Percentiles rank a stretch among this genome's conserved stretches.
These are phyloP conservation scores for Adelphocoris suturalis DNA, from an alignment of 2,888 invertebrate species.

Conservation along the genomic window DNA sequence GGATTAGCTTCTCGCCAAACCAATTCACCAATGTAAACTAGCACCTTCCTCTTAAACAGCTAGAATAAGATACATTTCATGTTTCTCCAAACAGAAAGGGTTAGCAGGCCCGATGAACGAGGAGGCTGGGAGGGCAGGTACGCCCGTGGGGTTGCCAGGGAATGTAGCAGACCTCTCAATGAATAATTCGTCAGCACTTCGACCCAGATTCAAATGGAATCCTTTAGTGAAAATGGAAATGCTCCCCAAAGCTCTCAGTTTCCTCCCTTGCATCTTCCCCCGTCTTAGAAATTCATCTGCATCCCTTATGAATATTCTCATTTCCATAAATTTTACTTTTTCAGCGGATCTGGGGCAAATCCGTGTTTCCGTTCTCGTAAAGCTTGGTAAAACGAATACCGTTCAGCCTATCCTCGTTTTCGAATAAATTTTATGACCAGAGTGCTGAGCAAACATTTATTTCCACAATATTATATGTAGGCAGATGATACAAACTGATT, in stretches of 20 bases:
- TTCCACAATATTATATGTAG: too few relatives aligned
- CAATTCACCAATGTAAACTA: neutral
- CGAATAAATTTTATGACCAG: too few relatives aligned
- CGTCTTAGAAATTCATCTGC: slow-evolving; percentile 64
- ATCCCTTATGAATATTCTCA: slow-evolving; percentile 64
- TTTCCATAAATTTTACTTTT: slow-evolving; percentile 54
- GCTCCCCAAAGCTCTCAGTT: slow-evolving; percentile 55
- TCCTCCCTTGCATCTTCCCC: slow-evolving; percentile 23
- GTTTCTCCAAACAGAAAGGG: slow-evolving; percentile 11
- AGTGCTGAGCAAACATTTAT: too few relatives aligned
- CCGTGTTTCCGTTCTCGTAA: slow-evolving; percentile 1
- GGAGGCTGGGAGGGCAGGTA: neutral
- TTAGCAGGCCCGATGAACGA: neutral
- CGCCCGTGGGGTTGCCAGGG: neutral
- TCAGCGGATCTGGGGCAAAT: neutral
- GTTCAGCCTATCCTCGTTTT: too few relatives aligned
- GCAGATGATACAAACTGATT: too few relatives aligned
- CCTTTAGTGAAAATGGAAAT: slow-evolving; percentile 67
- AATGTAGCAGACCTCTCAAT: slow-evolving; percentile 51
- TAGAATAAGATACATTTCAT: neutral
- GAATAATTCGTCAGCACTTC: slow-evolving; percentile 67
- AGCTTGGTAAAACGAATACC: neutral
- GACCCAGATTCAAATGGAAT: slow-evolving; percentile 68
- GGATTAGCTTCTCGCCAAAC: too few relatives aligned
- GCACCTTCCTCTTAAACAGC: neutral